Base-by-base conservation (phyloP, 2,113 vertebrate species). In the Psilopsiagon aurifrons region DNA sequence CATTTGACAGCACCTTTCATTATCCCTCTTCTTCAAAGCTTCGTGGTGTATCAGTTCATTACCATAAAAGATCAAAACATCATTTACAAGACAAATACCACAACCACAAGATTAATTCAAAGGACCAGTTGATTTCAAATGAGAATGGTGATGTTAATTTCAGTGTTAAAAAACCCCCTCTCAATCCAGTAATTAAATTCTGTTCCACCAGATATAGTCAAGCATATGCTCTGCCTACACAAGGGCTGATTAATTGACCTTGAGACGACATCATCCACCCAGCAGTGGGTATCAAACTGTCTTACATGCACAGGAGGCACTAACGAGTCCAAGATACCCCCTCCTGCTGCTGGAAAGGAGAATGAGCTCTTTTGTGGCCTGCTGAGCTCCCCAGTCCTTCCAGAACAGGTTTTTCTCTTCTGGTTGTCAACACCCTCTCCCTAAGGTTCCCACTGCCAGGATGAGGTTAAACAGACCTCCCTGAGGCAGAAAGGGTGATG, bases 211-310 rank as follows among this genome's bases (percentile, higher is more conserved):
- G 43, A 91, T 88, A 90, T 4, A 94, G 47, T 60, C 78, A 87
- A 81, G 76, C 88, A 88, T 67, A 93, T 86, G 91, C 83, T 93
- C 95, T 95, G 95, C 91, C 91, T 80, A 89, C 93, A 91, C 71
- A 79, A 19, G 37, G 73, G 37, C 68, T 86, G 88, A 94, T 95
- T 95, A 94, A 88, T 8, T 91, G 95, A 86, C 92, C 91, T 80
- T 83, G 54, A 83, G 73, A 86, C 81, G 55, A 71, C 77, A 95
- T 74, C 60, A 76, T 60, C 70, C 63, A 28, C 68, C 33, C 91
- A 82, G 79, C 76, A 86, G 62, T 44, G 77, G 68, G 59, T 63
- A 91, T 49, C 87, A 88, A 39, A 55, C 52, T 60, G 69, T 84
- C 69, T 59, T 47, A 63, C 64, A 44, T 28, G 25, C 19, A 59